Conservation (phyloP, 2,797 vertebrate genomes). For the Rhabdophis nuchalis region DNA sequence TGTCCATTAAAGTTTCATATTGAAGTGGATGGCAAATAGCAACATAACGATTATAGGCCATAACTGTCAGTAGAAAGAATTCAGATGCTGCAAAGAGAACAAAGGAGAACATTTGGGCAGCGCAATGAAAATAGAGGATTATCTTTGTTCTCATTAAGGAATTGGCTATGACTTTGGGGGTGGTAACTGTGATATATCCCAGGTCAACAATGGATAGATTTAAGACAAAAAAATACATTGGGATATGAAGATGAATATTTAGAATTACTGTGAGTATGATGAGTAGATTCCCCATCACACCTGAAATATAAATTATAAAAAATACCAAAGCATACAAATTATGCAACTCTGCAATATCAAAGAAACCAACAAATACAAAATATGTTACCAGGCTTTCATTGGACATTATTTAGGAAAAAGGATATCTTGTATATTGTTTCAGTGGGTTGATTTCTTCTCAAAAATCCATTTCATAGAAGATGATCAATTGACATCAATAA, state of each 20-base stretch:
- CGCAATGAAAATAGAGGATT: background rate
- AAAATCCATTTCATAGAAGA: background rate
- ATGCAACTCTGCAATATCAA: background rate
- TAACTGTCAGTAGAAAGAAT: background rate
- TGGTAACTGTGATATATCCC: background rate
- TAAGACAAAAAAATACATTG: slow-evolving; percentile 4
- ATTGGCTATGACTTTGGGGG: background rate
- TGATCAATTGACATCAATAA: background rate
- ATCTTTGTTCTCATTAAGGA: background rate
- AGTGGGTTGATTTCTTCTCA: background rate
- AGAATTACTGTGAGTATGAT: background rate
- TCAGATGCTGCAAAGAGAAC: background rate
- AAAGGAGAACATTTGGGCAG: background rate
- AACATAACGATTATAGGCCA: slow-evolving; percentile 7
- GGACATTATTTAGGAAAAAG: background rate
- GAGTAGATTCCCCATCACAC: background rate
- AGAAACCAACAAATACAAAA: background rate
- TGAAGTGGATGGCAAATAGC: background rate
- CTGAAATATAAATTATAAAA: background rate
- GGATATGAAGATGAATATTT: background rate
- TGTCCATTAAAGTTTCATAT: background rate
- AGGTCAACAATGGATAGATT: background rate
- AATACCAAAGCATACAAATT: background rate
- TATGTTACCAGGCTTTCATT: background rate
- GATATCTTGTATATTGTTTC: background rate